Evolutionary conservation across 2,888 invertebrate species (phyloP).

Genomic region (Seladonia tumulorum): DNA sequence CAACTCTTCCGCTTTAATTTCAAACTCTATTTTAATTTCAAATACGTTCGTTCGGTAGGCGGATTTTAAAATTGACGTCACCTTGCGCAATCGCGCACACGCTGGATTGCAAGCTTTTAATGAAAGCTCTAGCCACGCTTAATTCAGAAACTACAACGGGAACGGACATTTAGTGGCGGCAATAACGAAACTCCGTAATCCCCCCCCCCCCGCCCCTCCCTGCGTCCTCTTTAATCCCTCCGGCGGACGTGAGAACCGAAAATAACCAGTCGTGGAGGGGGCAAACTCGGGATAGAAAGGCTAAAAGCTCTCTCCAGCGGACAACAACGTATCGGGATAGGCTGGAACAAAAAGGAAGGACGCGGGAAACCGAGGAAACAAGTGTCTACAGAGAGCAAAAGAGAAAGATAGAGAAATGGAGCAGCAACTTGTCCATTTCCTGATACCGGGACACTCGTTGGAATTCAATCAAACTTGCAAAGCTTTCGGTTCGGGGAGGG

Average conservation of each 20-base stretch:
- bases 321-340: neutral
- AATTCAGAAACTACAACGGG: slow-evolving; percentile 55
- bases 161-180: slow-evolving; percentile 59
- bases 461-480: slow-evolving; percentile 80
- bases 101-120: slow-evolving; percentile 52
- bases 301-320: slow-evolving; percentile 49
- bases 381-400: neutral
- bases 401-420: neutral
- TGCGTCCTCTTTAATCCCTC: slow-evolving; percentile 58
- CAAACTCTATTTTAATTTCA: slow-evolving; percentile 59
- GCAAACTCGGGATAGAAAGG: slow-evolving; percentile 44
- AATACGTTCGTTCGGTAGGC: slow-evolving; percentile 30
- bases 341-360: neutral
- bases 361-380: neutral
- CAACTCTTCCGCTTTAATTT: slow-evolving; percentile 42
- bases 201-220: slow-evolving; percentile 16
- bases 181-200: slow-evolving; percentile 66
- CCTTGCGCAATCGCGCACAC: neutral
- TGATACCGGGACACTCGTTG: slow-evolving; percentile 59
- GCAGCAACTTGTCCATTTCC: slow-evolving; percentile 74
- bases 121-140: slow-evolving; percentile 49
- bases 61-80: slow-evolving; percentile 43
- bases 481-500: slow-evolving; percentile 61
- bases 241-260: slow-evolving; percentile 63
- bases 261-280: slow-evolving; percentile 48